phyloP scores from a whole-genome alignment of 2,113 vertebrate genomes.

The Melanocharis versteri region DNA sequence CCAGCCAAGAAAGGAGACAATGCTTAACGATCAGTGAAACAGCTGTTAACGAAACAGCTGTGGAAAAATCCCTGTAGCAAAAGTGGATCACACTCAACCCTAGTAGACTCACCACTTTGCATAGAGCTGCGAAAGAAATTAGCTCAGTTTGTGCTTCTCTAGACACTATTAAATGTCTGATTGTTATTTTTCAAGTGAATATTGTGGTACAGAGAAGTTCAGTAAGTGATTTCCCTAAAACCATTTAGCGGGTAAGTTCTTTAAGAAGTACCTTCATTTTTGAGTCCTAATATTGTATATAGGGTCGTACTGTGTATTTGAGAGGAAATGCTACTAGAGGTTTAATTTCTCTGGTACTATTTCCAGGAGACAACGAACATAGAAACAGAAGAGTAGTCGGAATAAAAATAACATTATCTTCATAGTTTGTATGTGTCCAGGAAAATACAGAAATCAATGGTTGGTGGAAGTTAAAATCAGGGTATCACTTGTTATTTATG shows the following conservation, averaged over 20 bases:
- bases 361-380: background rate
- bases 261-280: background rate
- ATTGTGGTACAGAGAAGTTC: background rate
- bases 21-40: no score
- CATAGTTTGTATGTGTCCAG: background rate
- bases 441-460: background rate
- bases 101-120: background rate
- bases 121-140: background rate
- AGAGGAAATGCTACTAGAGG: background rate
- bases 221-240: background rate
- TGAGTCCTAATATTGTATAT: background rate
- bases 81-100: background rate
- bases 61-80: background rate
- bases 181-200: background rate
- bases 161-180: background rate
- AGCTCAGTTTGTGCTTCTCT: background rate
- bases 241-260: background rate
- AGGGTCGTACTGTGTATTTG: fast-evolving
- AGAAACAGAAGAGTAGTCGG: background rate
- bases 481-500: background rate
- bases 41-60: no score
- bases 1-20: background rate
- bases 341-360: background rate
- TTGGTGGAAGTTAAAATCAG: background rate
- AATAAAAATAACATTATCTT: background rate